Conservation (phyloP, 2,888 invertebrate genomes). For the Agrotis puta region DNA sequence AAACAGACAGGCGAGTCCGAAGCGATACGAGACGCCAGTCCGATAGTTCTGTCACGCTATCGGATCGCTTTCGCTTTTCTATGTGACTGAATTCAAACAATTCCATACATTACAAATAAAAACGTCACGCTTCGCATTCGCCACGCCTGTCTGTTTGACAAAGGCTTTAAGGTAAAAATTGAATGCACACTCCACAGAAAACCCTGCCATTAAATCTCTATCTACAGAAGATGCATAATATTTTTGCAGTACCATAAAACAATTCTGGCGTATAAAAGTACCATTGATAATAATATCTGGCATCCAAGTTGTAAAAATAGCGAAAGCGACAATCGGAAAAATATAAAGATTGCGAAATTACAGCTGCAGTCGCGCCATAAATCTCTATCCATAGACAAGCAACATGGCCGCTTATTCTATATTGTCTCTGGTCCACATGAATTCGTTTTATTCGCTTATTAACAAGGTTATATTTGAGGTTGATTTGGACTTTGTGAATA, state of each 20-base stretch:
- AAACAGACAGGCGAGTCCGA: too few relatives aligned
- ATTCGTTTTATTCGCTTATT: slow-evolving; percentile 72
- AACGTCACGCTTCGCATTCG: too few relatives aligned
- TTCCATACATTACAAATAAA: too few relatives aligned
- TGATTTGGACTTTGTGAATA: slow-evolving; percentile 38
- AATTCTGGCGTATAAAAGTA: slow-evolving; percentile 45
- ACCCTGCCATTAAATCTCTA: background rate
- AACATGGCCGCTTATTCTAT: slow-evolving; percentile 85
- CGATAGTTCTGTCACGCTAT: too few relatives aligned
- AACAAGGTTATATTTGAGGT: slow-evolving; percentile 41
- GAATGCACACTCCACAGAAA: background rate
- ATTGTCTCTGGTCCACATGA: slow-evolving; percentile 83
- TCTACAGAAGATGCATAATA: slow-evolving; percentile 14
- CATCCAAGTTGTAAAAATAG: slow-evolving; percentile 61
- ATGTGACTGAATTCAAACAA: too few relatives aligned
- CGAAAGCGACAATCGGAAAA: slow-evolving; percentile 66
- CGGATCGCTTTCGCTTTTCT: too few relatives aligned
- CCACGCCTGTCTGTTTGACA: too few relatives aligned
- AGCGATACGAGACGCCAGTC: too few relatives aligned
- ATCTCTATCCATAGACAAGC: slow-evolving; percentile 85
- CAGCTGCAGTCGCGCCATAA: slow-evolving; percentile 80
- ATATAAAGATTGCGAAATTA: slow-evolving; percentile 81
- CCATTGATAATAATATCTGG: slow-evolving; percentile 59
- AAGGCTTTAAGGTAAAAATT: too few relatives aligned
- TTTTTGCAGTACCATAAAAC: slow-evolving; percentile 43